Evolutionary conservation across 2,888 invertebrate genomes (phyloP).

Genomic region (Choreutis nemorana): DNA sequence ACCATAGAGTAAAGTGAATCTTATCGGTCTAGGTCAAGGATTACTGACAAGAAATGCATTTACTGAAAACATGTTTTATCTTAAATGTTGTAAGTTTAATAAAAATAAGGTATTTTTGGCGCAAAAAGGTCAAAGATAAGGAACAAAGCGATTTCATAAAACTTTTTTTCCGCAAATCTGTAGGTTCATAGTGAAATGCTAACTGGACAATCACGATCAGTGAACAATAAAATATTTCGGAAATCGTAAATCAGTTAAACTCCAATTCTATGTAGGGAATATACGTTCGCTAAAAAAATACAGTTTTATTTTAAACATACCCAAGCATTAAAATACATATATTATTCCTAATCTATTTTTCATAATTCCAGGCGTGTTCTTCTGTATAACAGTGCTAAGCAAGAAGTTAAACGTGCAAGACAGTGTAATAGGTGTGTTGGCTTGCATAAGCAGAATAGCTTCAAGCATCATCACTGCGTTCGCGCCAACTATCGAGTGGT

Average conservation of each 20-base stretch:
- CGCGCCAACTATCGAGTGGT: constrained; percentile 49
- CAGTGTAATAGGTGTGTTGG: constrained; percentile 50
- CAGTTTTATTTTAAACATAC: too few relatives aligned
- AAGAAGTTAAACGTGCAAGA: constrained; percentile 50
- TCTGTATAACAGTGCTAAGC: constrained; percentile 54
- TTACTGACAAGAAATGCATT: constrained; percentile 19
- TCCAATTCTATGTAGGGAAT: too few relatives aligned
- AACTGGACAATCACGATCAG: too few relatives aligned
- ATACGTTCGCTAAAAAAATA: too few relatives aligned
- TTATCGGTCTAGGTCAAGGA: constrained; percentile 38
- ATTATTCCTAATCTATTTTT: constrained; percentile 7
- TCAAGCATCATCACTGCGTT: constrained; percentile 60
- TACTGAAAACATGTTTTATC: constrained; percentile 4
- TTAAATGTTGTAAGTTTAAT: constrained; percentile 1
- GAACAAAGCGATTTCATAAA: too few relatives aligned
- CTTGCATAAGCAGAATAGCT: constrained; percentile 61
- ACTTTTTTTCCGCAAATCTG: too few relatives aligned
- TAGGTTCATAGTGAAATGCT: too few relatives aligned
- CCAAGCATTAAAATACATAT: too few relatives aligned
- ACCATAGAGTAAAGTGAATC: constrained; percentile 14
- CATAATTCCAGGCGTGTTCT: constrained; percentile 52
- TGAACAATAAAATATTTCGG: too few relatives aligned
- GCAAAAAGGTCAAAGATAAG: too few relatives aligned
- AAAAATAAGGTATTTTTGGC: too few relatives aligned
- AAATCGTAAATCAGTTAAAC: too few relatives aligned